A percentile compares a stretch with the other conserved stretches of the same genome.
Evolutionary conservation across 1,140 invertebrate species (phyloP).

Genomic region (Gerris buenoi): DNA sequence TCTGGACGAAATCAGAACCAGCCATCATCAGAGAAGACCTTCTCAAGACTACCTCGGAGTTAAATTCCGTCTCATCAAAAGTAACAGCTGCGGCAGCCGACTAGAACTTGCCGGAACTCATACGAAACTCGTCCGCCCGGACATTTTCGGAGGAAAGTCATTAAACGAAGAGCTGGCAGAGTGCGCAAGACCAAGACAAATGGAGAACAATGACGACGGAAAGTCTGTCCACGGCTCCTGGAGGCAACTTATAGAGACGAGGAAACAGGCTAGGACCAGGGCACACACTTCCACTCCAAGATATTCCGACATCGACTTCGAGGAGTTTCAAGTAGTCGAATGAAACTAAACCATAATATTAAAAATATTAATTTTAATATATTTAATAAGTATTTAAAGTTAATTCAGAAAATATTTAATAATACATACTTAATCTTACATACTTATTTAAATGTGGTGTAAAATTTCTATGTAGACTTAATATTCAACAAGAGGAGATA

Average conservation of each 20-base stretch:
- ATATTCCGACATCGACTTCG: conserved; percentile 13
- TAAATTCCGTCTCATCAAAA: conserved; percentile 49
- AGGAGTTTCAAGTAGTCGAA: conserved; percentile 14
- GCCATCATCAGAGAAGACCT: conserved; percentile 1
- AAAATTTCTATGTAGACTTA: no score
- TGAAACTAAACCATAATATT: no score
- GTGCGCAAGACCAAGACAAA: conserved; percentile 14
- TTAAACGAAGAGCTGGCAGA: conserved; percentile 13
- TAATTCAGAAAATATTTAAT: no score
- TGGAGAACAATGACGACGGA: conserved; percentile 12
- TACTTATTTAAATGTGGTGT: no score
- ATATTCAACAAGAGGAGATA: no score
- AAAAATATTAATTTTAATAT: no score
- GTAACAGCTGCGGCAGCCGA: conserved; percentile 67
- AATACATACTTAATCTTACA: no score
- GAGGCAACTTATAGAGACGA: conserved; percentile 15
- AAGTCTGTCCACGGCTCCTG: conserved; percentile 6
- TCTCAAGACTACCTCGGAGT: conserved; percentile 11
- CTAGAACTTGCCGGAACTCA: conserved; percentile 54
- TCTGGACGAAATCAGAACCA: conserved; percentile 41
- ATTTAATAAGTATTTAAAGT: no score
- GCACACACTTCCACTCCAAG: conserved; percentile 1
- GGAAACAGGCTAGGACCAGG: conserved; percentile 12
- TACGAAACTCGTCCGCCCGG: conserved; percentile 33
- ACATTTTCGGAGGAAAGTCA: conserved; percentile 12